Percentiles rank a stretch among this genome's conserved stretches.
phyloP scores from a whole-genome alignment of 35 echinoderm and acorn worm species.

The Ophioderma brevispina region DNA sequence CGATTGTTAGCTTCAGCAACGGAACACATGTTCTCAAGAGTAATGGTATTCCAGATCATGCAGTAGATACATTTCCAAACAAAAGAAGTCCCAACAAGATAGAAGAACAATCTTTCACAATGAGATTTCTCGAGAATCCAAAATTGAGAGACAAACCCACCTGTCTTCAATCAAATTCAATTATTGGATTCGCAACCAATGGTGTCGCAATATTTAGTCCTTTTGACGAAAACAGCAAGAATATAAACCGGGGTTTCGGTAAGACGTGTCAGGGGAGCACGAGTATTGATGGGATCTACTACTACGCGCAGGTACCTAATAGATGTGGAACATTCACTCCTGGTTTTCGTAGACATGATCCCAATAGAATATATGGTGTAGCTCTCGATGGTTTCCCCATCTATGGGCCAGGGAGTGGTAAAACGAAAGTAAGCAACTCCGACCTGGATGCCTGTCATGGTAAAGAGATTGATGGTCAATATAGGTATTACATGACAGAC shows the following conservation, averaged over 20 bases:
- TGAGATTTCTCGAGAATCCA: neutral
- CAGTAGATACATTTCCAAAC: neutral
- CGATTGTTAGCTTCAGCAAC: neutral
- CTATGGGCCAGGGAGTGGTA: neutral
- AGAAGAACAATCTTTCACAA: neutral
- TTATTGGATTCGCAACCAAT: neutral
- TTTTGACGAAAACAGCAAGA: neutral
- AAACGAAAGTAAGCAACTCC: neutral
- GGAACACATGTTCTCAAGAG: neutral
- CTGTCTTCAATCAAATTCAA: neutral
- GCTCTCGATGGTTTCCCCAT: neutral
- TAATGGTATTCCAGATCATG: neutral
- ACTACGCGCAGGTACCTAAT: neutral
- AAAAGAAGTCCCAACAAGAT: too few relatives aligned
- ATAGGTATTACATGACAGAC: neutral
- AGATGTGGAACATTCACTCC: neutral
- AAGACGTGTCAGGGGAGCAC: neutral
- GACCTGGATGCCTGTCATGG: neutral
- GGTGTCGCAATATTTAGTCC: neutral
- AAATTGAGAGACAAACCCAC: neutral
- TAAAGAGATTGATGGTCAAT: neutral
- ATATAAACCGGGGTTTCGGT: too few relatives aligned
- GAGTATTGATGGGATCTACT: neutral
- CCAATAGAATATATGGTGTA: neutral
- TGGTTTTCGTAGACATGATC: neutral